phyloP scores from a whole-genome alignment of 2,797 vertebrate species.

The Karalla daura region DNA sequence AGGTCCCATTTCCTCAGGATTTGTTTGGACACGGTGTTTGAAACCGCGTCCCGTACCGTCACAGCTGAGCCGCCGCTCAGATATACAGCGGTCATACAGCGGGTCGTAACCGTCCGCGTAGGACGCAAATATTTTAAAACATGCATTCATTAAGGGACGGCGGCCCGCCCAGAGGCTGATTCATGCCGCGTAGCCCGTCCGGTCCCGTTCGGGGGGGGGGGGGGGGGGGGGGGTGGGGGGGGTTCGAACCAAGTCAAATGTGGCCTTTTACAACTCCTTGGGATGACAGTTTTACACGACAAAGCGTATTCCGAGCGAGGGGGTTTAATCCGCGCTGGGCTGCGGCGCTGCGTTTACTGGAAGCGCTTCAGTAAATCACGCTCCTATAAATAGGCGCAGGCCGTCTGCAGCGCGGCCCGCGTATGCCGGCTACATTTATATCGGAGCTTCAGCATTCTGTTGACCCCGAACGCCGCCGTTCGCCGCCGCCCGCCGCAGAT shows the following conservation, averaged over 20 bases:
- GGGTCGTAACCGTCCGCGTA: background rate
- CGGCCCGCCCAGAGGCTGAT: constrained; percentile 15
- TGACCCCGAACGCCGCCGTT: constrained; percentile 68
- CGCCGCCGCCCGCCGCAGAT: constrained; percentile 56
- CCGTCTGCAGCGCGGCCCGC: constrained; percentile 44
- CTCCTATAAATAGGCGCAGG: constrained; percentile 71
- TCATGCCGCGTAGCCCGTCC: too few relatives aligned
- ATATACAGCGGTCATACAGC: background rate
- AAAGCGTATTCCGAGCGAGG: constrained; percentile 24
- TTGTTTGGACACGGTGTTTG: constrained; percentile 26
- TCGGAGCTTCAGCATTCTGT: constrained; percentile 61
- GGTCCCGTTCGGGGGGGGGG: too few relatives aligned
- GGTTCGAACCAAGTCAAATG: constrained; percentile 27
- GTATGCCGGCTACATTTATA: constrained; percentile 68
- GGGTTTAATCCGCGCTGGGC: constrained; percentile 40
- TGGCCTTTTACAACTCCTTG: constrained; percentile 16
- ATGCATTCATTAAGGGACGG: constrained; percentile 15
- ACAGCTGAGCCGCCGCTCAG: constrained; percentile 16
- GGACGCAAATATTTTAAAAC: constrained; percentile 3
- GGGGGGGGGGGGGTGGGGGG: too few relatives aligned
- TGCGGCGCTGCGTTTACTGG: constrained; percentile 59
- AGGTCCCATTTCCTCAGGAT: background rate
- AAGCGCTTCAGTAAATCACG: constrained; percentile 72
- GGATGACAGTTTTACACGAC: constrained; percentile 24
- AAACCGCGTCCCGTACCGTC: constrained; percentile 21